Evolutionary conservation across 2,797 vertebrate species (phyloP), one percentile per base, ranked within the genome.

Genomic region (Pantherophis vulpinus): DNA sequence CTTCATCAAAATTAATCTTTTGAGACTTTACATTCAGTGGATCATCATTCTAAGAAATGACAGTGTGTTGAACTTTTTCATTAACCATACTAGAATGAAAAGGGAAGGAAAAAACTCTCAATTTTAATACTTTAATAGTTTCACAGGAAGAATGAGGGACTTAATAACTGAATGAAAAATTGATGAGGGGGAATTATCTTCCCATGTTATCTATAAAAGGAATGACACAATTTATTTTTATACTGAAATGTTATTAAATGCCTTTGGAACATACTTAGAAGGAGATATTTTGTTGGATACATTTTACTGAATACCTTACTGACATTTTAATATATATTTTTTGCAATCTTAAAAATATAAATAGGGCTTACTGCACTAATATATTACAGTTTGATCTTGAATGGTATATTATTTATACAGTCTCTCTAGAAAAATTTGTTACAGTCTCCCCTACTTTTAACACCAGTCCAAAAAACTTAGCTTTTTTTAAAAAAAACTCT

Each of bases 1-100:
- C 5, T 91, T 96, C 20, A 93, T 91, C 90, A 88, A 93, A 58
- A 96, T 94, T 95, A 95, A 94, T 94, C 91, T 95, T 95, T 79
- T 94, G 91, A 59, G 83, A 94, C 1, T 0, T 93, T 95, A 92
- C 32, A 91, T 37, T 92, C 90, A 94, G 37, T 54, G 58, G 25
- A 91, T 94, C 91, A 91, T 23, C 83, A 86, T 94, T 95, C 93
- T 93, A 70, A 91, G 91, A 89, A 95, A 93, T 0, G 0, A 92
- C 93, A 92, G 29, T 47, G 95, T 93, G 93, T 90, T 86, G 88
- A 95, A 92, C 55, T 95, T 95, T 91, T 95, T 93, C 88, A 94
- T 70, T 86, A 93, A 88, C 94, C 27, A 54, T 61, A 91, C 0
- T 37, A 20, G 16, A 87, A 92, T 9, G 59, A 0, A 10, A 32